Evolutionary conservation across 2,888 invertebrate species (phyloP), one percentile per base, ranked within the genome.

Genomic region (Maniola hyperantus): DNA sequence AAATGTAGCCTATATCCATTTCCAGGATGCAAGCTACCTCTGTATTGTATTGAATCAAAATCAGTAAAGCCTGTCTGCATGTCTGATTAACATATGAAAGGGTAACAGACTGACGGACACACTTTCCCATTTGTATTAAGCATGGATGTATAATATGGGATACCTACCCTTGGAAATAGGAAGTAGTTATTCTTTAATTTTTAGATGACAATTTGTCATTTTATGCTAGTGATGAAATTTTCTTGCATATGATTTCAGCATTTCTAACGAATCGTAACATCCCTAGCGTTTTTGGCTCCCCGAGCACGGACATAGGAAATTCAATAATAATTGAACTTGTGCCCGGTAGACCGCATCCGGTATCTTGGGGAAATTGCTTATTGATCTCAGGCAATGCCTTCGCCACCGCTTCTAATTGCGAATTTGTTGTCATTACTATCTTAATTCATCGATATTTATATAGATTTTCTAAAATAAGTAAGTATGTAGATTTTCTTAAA

Each of bases 291-390:
- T 76, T 75, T 72, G 70, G 70, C 74, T 62, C 62, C 53, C 62
- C 42, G 20, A 72, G 70, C 78, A 80, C 74, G 77, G 79, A 79
- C 79, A 81, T 83, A 77, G 84, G 83, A 90, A 90, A 90, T 89
- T 88, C 84, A 88, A 90, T 89, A 87, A 87, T 88, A 88, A 90
- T 87, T 85, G 83, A 84, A 86, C 86, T 84, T 77, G 82, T 87
- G 86, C 78, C 80, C 83, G 82, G 79, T 80, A 83, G 80, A 84
- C 86, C 85, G 83, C 88, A 84, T 89, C 89, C 88, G 86, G 83
- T 84, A 83, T 85, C 85, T 85, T 82, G 82, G 79, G 80, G 79
- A 86, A 87, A 85, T 83, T 83, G 80, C 79, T 84, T 86, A 88
- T 87, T 85, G 85, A 88, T 87, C 81, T 84, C 74, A 79, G 79